Percentiles rank a stretch among this genome's conserved stretches.
Conservation (phyloP, 1,140 invertebrate species). For the Anoplophora glabripennis region DNA sequence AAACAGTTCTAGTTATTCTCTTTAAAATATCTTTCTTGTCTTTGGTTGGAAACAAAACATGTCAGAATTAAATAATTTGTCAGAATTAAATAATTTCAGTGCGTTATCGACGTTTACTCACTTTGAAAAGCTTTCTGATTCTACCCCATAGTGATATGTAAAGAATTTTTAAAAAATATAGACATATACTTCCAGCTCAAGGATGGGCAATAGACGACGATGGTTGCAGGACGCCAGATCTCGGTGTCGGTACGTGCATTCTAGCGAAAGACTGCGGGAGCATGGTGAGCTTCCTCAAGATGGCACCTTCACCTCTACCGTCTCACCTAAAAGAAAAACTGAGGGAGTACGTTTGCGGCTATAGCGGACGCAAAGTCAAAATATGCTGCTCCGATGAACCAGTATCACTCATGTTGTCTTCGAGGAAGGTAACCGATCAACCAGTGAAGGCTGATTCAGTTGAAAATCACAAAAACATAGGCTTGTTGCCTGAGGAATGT, state of each 20-base stretch:
- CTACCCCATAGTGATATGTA: no score
- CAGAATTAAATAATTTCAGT: no score
- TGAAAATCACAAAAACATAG: neutral
- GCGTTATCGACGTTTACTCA: no score
- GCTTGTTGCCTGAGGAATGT: neutral
- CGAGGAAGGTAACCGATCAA: neutral
- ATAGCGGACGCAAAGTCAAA: conserved; percentile 46
- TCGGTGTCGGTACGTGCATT: conserved; percentile 46
- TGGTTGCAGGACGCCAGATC: conserved; percentile 45
- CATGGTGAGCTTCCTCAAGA: conserved; percentile 29
- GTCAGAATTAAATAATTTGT: no score
- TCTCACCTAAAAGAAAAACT: conserved; percentile 33
- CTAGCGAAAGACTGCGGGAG: conserved; percentile 44
- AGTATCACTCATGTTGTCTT: neutral
- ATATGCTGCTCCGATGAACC: conserved; percentile 29
- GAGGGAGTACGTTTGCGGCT: conserved; percentile 51
- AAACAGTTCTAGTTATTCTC: no score
- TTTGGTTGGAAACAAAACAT: no score
- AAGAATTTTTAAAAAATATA: no score
- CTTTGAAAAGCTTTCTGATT: no score
- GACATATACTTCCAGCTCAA: conserved; percentile 18
- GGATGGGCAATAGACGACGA: conserved; percentile 41
- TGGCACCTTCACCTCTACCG: conserved; percentile 40
- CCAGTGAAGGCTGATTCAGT: neutral
- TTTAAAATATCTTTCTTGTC: no score